Percentiles rank a stretch among this genome's conserved stretches.
These are phyloP conservation scores for Acromyrmex charruanus DNA, from an alignment of 1,140 invertebrate genomes.

Conservation along the genomic window DNA sequence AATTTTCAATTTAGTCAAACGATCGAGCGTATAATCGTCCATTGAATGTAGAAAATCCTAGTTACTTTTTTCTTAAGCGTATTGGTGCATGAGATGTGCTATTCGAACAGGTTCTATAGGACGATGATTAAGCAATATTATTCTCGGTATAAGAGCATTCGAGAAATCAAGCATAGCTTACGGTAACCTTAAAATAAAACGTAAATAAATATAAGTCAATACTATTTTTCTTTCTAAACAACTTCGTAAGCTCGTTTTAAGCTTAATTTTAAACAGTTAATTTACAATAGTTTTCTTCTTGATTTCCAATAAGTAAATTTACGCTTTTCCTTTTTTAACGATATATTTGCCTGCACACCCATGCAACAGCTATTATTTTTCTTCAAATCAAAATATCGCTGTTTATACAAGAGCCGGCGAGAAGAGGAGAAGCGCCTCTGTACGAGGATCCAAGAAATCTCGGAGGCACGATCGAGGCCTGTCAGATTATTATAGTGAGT, in stretches of 20 bases:
- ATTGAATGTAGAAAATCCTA: conserved; percentile 77
- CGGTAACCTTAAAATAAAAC: not conserved
- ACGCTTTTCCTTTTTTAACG: conserved; percentile 12
- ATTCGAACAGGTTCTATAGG: conserved; percentile 66
- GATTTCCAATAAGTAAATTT: conserved; percentile 6
- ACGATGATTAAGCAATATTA: conserved; percentile 83
- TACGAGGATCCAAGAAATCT: conserved; percentile 36
- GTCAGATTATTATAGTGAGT: conserved; percentile 67
- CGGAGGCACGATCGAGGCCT: conserved; percentile 41
- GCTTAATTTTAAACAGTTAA: not conserved
- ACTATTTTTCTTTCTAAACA: not conserved
- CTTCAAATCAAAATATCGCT: conserved; percentile 52
- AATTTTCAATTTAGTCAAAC: conserved; percentile 78
- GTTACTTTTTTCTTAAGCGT: conserved; percentile 73
- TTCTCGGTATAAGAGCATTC: conserved; percentile 70
- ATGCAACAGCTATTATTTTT: conserved; percentile 17
- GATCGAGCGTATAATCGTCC: conserved; percentile 77
- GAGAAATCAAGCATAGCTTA: conserved; percentile 37
- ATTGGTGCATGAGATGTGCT: conserved; percentile 2
- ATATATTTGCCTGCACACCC: conserved; percentile 22
- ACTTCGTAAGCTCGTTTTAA: not conserved
- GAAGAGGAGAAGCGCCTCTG: conserved; percentile 12
- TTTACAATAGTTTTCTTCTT: not conserved
- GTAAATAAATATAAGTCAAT: conserved; percentile 6
- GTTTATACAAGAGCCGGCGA: conserved; percentile 33